Evolutionary conservation across 2,888 invertebrate species (phyloP).

Genomic region (Platycheirus rosarum): DNA sequence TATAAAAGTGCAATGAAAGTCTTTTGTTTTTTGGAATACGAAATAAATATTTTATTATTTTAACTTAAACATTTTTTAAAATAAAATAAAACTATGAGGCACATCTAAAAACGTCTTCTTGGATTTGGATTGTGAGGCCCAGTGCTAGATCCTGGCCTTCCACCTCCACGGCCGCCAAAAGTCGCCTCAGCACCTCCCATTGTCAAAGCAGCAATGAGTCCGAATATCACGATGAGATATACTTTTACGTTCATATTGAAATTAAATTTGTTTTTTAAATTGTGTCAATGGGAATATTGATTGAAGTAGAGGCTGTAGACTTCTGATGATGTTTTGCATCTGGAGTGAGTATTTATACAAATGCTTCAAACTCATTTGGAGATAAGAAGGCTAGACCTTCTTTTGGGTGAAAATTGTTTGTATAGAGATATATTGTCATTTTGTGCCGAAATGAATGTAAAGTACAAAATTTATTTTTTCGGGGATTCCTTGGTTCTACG

Average conservation of each 20-base stretch:
- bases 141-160: not conserved
- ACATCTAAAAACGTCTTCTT: slow-evolving; percentile 2
- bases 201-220: not conserved
- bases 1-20: too few relatives aligned
- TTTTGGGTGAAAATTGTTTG: too few relatives aligned
- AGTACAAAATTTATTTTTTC: too few relatives aligned
- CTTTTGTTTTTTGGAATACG: too few relatives aligned
- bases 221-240: not conserved
- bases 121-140: slow-evolving; percentile 20
- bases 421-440: too few relatives aligned
- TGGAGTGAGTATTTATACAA: not conserved
- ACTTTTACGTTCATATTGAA: slow-evolving; percentile 15
- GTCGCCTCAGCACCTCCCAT: not conserved
- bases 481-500: too few relatives aligned
- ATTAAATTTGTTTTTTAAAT: not conserved
- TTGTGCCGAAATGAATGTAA: too few relatives aligned
- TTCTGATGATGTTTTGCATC: not conserved
- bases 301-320: not conserved
- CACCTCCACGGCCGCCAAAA: not conserved
- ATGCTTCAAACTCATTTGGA: too few relatives aligned
- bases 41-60: too few relatives aligned
- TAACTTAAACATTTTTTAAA: too few relatives aligned
- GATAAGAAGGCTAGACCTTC: too few relatives aligned
- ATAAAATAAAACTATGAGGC: too few relatives aligned
- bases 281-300: not conserved